Percentiles rank a stretch among this genome's conserved stretches.
These are phyloP conservation scores for Metridium senile DNA, from an alignment of 92 coral and sea anemone species.

Conservation along the genomic window DNA sequence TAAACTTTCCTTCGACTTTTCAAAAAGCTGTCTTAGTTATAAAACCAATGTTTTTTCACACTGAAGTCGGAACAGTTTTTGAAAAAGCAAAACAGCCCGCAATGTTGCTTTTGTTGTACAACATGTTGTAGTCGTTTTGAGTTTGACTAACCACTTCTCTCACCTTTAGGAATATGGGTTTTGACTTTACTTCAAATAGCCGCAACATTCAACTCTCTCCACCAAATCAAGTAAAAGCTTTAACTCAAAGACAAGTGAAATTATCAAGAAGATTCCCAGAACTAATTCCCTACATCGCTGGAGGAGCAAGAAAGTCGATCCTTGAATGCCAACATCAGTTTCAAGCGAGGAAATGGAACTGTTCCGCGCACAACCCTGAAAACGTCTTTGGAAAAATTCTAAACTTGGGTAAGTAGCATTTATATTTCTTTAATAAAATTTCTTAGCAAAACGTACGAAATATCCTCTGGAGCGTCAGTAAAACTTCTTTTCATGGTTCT, in stretches of 20 bases:
- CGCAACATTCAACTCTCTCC: slow-evolving; percentile 82
- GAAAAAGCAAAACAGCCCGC: no score
- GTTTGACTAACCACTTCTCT: not conserved
- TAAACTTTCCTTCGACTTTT: no score
- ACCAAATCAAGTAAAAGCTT: slow-evolving; percentile 76
- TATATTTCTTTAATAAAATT: not conserved
- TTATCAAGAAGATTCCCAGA: slow-evolving; percentile 76
- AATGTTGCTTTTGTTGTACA: no score
- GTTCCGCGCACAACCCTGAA: slow-evolving; percentile 91
- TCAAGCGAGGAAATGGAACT: slow-evolving; percentile 84
- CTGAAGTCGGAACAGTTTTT: no score
- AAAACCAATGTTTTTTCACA: no score
- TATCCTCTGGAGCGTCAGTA: no score
- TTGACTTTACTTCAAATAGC: slow-evolving; percentile 32
- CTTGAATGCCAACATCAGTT: slow-evolving; percentile 94
- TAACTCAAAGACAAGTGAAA: slow-evolving; percentile 76
- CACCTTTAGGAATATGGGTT: slow-evolving; percentile 57
- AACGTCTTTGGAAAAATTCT: slow-evolving; percentile 93
- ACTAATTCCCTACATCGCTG: slow-evolving; percentile 74
- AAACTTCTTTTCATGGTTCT: no score
- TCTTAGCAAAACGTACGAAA: no score
- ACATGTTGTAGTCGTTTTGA: not conserved
- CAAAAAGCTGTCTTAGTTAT: no score
- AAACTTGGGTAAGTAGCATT: slow-evolving; percentile 67
- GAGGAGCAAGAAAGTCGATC: slow-evolving; percentile 80